phyloP scores from a whole-genome alignment of 1,140 invertebrate genomes.

The Brachionus rotundiformis region DNA sequence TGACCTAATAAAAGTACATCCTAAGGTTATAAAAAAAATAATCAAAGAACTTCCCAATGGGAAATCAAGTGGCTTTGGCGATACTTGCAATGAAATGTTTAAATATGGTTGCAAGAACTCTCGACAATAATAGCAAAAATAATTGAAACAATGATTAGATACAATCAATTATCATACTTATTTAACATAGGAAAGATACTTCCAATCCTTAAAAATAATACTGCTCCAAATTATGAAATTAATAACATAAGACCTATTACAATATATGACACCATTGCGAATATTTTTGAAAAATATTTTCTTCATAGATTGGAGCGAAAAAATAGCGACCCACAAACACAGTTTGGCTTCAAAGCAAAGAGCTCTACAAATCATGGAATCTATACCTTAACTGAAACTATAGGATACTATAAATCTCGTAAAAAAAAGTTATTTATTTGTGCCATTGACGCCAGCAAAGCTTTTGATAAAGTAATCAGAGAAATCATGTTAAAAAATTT shows the following conservation, averaged over 20 bases:
- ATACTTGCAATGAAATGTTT: not conserved
- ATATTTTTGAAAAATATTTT: not conserved
- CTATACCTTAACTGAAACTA: not conserved
- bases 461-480: not conserved
- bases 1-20: not conserved
- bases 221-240: not conserved
- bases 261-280: not conserved
- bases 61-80: not conserved
- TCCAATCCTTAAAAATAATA: not conserved
- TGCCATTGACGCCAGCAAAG: not conserved
- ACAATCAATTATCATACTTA: not conserved
- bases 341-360: not conserved
- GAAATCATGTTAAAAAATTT: conserved; percentile 6
- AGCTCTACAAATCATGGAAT: not conserved
- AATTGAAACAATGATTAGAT: not conserved
- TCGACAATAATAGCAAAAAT: not conserved
- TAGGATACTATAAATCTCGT: not conserved
- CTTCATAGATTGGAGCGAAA: not conserved
- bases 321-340: not conserved
- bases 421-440: not conserved
- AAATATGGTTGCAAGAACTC: not conserved
- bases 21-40: not conserved
- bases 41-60: not conserved
- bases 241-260: conserved; percentile 5
- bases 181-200: not conserved